Evolutionary conservation across 2,888 invertebrate species (phyloP).

Genomic region (Gisinianus flammeolus): DNA sequence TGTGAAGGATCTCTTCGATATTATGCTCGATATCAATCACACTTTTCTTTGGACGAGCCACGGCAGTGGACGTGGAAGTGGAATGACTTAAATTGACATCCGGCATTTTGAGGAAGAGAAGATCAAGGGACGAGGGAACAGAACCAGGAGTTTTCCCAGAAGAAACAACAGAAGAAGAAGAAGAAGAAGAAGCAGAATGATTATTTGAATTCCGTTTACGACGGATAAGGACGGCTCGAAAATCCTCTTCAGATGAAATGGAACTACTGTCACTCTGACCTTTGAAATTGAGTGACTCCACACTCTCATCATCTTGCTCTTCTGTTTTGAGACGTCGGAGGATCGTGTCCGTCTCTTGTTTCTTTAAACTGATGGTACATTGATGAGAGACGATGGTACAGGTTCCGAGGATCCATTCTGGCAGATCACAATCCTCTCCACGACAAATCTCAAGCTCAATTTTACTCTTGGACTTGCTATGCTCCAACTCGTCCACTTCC

Average conservation of each 20-base stretch:
- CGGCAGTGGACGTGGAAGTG: not conserved
- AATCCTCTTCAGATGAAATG: not conserved
- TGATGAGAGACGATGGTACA: constrained; percentile 16
- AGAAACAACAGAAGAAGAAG: too few species aligned
- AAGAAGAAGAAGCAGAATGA: too few species aligned
- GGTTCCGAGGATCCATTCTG: constrained; percentile 34
- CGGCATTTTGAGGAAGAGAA: not conserved
- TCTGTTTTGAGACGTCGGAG: not conserved
- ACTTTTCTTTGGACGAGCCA: not conserved
- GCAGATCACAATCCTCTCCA: constrained; percentile 23
- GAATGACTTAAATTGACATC: not conserved
- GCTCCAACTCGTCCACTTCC: constrained; percentile 13
- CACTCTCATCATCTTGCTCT: constrained; percentile 18
- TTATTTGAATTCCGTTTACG: too few species aligned
- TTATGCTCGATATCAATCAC: not conserved
- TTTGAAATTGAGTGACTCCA: not conserved
- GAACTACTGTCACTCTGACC: not conserved
- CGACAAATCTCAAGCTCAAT: constrained; percentile 28
- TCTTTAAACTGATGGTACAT: not conserved
- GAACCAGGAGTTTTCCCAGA: not conserved
- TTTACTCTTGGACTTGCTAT: not conserved
- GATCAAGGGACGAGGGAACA: constrained; percentile 14
- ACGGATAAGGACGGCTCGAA: too few species aligned
- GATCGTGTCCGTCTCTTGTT: not conserved
- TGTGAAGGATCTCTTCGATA: constrained; percentile 23